Percentiles rank a stretch among this genome's conserved stretches.
Conservation (phyloP, 2,797 vertebrate genomes). For the Apogon talboti region DNA sequence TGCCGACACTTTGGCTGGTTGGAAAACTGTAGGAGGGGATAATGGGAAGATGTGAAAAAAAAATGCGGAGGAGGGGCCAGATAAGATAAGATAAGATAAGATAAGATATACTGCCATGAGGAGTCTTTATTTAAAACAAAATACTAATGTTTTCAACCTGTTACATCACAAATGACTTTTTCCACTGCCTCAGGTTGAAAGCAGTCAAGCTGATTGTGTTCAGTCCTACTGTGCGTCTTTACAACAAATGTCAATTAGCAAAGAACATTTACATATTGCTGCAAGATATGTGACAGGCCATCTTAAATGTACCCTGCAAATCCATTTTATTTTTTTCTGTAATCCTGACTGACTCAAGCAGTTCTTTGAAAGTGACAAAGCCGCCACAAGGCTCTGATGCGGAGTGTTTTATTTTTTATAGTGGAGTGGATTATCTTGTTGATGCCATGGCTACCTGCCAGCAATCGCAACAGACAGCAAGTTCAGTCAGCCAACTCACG, state of each 20-base stretch:
- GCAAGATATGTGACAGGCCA: constrained; percentile 13
- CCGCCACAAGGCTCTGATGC: constrained; percentile 29
- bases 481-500: constrained; percentile 49
- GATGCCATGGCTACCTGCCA: constrained; percentile 48
- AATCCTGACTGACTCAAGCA: constrained; percentile 55
- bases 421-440: constrained; percentile 52
- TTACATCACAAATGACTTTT: no score
- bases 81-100: constrained; percentile 23
- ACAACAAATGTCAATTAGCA: constrained; percentile 17
- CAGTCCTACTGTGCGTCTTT: constrained; percentile 14
- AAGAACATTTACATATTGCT: background rate
- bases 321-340: constrained; percentile 41
- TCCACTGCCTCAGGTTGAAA: constrained; percentile 4
- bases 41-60: constrained; percentile 39
- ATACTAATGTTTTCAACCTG: background rate
- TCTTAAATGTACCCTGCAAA: constrained; percentile 50
- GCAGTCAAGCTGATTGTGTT: constrained; percentile 1
- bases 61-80: constrained; percentile 9
- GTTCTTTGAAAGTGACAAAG: constrained; percentile 41
- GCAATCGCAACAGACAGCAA: constrained; percentile 44
- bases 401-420: constrained; percentile 33
- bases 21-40: constrained; percentile 38
- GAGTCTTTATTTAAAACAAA: constrained; percentile 1
- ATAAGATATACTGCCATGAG: background rate
- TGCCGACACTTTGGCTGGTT: constrained; percentile 65